phyloP scores from a whole-genome alignment of 2,797 vertebrate genomes.

The Sternotherus odoratus region DNA sequence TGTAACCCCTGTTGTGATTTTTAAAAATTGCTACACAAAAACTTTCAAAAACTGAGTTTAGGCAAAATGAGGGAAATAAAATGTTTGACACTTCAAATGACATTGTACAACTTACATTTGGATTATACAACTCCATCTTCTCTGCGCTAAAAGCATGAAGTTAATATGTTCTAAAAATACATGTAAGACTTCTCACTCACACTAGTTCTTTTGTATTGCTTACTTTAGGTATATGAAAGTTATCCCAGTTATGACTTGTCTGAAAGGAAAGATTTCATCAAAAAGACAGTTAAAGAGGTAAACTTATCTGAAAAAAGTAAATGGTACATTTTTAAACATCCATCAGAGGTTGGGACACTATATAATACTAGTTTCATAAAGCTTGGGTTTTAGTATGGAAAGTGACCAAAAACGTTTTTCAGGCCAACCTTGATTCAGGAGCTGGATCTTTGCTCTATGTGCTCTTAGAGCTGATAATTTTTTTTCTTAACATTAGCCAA shows the following conservation, averaged over 20 bases:
- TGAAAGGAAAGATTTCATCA: conserved; percentile 93
- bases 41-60: neutral
- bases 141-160: neutral
- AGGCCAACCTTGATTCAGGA: neutral
- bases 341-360: neutral
- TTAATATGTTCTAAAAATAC: neutral
- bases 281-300: conserved; percentile 94
- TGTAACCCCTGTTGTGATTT: neutral
- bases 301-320: conserved; percentile 37
- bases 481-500: neutral
- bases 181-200: neutral
- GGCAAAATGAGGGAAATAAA: neutral
- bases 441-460: neutral
- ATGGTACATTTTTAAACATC: neutral
- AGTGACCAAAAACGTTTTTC: neutral
- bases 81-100: neutral
- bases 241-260: conserved; percentile 92
- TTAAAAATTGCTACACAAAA: neutral
- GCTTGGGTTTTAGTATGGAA: neutral
- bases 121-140: neutral
- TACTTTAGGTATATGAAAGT: conserved; percentile 90
- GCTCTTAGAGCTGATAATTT: neutral
- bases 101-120: neutral
- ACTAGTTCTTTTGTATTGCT: neutral
- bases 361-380: neutral